A percentile compares a stretch with the other conserved stretches of the same genome.
Conservation (phyloP, 2,888 invertebrate genomes). For the Drosophila cognata region DNA sequence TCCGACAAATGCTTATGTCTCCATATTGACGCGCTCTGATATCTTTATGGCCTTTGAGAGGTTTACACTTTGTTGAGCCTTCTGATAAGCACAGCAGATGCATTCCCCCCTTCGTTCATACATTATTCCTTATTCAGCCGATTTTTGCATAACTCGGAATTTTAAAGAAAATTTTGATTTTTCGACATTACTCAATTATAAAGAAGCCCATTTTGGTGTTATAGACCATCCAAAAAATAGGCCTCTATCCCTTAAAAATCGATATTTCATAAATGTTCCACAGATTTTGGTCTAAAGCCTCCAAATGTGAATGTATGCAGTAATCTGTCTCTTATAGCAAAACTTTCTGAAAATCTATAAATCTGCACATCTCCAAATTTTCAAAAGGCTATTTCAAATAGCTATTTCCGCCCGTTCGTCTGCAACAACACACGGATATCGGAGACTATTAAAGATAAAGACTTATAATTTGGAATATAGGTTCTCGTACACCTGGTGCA, state of each 20-base stretch:
- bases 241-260: fast-evolving
- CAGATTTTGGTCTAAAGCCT: not conserved
- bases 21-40: slow-evolving; percentile 36
- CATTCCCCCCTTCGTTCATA: slow-evolving; percentile 10
- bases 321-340: not conserved
- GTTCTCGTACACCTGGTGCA: fast-evolving
- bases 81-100: slow-evolving; percentile 10
- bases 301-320: not conserved
- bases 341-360: not conserved
- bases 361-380: not conserved
- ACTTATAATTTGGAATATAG: too few relatives aligned
- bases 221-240: not conserved
- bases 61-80: slow-evolving; percentile 42
- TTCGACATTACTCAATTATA: not conserved
- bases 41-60: slow-evolving; percentile 42
- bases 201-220: fast-evolving
- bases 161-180: not conserved
- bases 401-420: too few relatives aligned
- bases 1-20: slow-evolving; percentile 42
- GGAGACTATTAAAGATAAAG: too few relatives aligned
- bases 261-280: fast-evolving
- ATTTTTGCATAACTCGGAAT: not conserved
- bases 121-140: not conserved
- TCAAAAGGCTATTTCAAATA: not conserved
- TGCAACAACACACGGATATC: too few relatives aligned